phyloP scores from a whole-genome alignment of 2,888 invertebrate species.

The Mythimna pallens region DNA sequence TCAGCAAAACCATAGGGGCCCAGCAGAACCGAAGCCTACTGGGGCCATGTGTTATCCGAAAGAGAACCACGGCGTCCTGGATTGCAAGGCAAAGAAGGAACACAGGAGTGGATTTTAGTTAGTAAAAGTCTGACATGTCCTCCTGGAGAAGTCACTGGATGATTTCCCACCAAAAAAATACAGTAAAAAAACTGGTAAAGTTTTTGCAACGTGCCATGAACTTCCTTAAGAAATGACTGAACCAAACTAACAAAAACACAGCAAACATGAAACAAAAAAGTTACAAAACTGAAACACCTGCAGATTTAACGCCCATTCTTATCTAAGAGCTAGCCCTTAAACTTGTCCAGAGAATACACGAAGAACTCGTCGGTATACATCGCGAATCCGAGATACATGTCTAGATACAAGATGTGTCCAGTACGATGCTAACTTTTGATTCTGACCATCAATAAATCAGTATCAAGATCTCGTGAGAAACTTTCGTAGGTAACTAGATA shows the following conservation, averaged over 20 bases:
- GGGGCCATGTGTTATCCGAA: too few species aligned
- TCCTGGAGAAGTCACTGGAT: too few species aligned
- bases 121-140: too few species aligned
- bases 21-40: too few species aligned
- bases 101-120: too few species aligned
- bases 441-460: conserved; percentile 42
- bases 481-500: conserved; percentile 29
- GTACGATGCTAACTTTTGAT: conserved; percentile 47
- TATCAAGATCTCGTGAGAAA: conserved; percentile 56
- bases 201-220: too few species aligned
- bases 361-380: conserved; percentile 38
- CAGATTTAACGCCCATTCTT: conserved; percentile 50
- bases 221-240: not conserved
- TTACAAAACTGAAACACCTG: conserved; percentile 19
- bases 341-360: conserved; percentile 38
- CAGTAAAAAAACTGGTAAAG: too few species aligned
- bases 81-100: too few species aligned
- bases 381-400: conserved; percentile 30
- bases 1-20: too few species aligned
- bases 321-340: conserved; percentile 41
- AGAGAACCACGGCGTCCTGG: too few species aligned
- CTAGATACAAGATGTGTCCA: conserved; percentile 41
- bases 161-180: too few species aligned
- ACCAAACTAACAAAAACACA: not conserved
- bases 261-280: conserved; percentile 9